Evolutionary conservation across 2,797 vertebrate genomes (phyloP), one percentile per base, ranked within the genome.

Genomic region (Paguma larvata): DNA sequence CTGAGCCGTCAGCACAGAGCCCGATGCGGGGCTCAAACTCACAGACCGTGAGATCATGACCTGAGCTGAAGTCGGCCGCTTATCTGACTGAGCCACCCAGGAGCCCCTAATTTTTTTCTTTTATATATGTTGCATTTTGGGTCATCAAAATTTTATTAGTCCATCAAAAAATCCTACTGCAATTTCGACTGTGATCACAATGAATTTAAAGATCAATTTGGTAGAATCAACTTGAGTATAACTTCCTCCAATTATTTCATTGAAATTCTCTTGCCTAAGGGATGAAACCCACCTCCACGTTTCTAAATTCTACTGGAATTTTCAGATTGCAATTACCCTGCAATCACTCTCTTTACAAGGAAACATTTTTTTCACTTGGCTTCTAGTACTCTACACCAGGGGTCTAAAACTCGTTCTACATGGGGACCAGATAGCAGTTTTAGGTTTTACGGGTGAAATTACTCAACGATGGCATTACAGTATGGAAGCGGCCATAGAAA

Each of bases 131-230:
- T 59, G 23, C 5, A 86, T 90, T 85, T 16, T n/a, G 56, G 75
- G 27, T 15, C 48, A 65, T 72, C n/a, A n/a, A n/a, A 87, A 44
- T 89, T 65, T 78, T 53, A 91, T 4, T 23, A 89, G 46, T 85
- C 94, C 11, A 48, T 91, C 23, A 56, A 48, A 79, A 82, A 78
- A 46, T 27, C 23, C 70, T 84, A 83, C 11, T 38, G 32, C 18
- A 91, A 72, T 89, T 73, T 92, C 79, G 41, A 65, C 59, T 95
- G 72, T 38, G 82, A 79, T 89, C 89, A 85, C 25, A 89, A 59
- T 63, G 34, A 63, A 84, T 53, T 78, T 65, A 84, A 53, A 96
- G 18, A 72, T 56, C 44, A 85, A 27, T 77, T 32, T 56, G 53
- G 62, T 38, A 86, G 18, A 78, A 78, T 53, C 25, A 56, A 75